Percentiles rank a stretch among this genome's conserved stretches.
phyloP scores from a whole-genome alignment of 2,113 vertebrate species.

The Nerophis lumbriciformis region DNA sequence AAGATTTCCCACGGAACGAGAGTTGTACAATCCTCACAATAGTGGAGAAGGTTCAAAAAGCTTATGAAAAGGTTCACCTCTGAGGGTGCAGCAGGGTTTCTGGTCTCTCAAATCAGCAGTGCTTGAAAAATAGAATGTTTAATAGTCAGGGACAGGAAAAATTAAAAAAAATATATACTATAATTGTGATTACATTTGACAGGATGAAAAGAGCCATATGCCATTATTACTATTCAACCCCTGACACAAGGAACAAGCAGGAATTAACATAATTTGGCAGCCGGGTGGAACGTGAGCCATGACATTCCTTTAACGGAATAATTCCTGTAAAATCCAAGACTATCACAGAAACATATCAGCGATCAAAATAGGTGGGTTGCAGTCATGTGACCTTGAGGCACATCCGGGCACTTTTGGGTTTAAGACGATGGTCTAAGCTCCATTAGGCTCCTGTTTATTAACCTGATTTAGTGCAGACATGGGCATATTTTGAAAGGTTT shows the following conservation, averaged over 20 bases:
- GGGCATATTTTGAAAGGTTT: no score
- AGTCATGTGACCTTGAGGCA: no score
- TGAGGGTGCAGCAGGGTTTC: neutral
- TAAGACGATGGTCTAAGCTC: no score
- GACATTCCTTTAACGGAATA: neutral
- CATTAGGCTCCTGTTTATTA: no score
- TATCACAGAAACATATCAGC: neutral
- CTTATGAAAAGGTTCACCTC: slow-evolving; percentile 31
- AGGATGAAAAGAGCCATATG: slow-evolving; percentile 11
- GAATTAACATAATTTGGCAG: slow-evolving; percentile 9
- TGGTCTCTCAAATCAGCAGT: neutral
- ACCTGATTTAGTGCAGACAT: no score
- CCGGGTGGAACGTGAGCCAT: neutral
- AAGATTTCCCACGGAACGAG: slow-evolving; percentile 30
- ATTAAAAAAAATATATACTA: neutral
- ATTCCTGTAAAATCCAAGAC: neutral
- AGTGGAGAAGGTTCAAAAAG: slow-evolving; percentile 28
- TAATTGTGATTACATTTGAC: slow-evolving; percentile 8
- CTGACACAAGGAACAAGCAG: neutral
- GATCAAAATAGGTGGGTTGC: no score
- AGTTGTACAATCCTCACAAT: slow-evolving; percentile 30
- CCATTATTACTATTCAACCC: slow-evolving; percentile 1
- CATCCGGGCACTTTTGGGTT: no score
- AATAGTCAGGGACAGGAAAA: neutral
- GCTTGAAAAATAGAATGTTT: slow-evolving; percentile 10